Percentiles rank a stretch among this genome's conserved stretches.
These are phyloP conservation scores for Chaetodon trifascialis DNA, from an alignment of 2,113 vertebrate genomes.

Conservation along the genomic window DNA sequence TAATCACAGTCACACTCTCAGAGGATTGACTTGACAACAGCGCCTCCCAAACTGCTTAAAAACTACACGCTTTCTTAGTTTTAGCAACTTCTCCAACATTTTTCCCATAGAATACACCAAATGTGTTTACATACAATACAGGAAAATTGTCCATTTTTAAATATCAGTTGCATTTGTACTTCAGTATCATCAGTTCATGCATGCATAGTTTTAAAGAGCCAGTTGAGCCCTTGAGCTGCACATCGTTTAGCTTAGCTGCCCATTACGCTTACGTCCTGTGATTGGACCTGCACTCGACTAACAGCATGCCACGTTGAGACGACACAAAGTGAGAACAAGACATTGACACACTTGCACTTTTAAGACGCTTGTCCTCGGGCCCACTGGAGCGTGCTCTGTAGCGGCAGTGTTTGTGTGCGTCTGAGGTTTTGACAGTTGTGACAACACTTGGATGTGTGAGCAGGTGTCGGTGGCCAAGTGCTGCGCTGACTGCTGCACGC, in stretches of 20 bases:
- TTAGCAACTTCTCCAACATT: not conserved
- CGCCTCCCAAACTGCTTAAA: not conserved
- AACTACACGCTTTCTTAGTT: not conserved
- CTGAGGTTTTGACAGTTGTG: constrained; percentile 59
- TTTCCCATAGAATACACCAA: not conserved
- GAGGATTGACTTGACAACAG: not conserved
- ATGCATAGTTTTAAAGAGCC: no score
- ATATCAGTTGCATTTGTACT: not conserved
- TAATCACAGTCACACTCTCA: not conserved
- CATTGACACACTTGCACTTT: constrained; percentile 34
- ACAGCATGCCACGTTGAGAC: not conserved
- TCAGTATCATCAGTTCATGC: not conserved
- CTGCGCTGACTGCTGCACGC: constrained; percentile 33
- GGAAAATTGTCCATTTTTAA: not conserved
- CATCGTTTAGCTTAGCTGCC: not conserved
- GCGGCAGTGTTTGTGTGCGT: not conserved
- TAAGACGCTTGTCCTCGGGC: constrained; percentile 20
- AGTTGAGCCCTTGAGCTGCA: not conserved
- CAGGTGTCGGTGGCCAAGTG: constrained; percentile 73
- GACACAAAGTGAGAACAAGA: constrained; percentile 27
- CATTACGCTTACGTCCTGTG: not conserved
- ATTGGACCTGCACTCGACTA: constrained; percentile 8
- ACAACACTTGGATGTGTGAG: constrained; percentile 58
- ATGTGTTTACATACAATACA: not conserved
- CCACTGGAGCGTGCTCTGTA: constrained; percentile 30